Evolutionary conservation across 2,113 vertebrate genomes (phyloP), one percentile per base, ranked within the genome.

Genomic region (Nasalis larvatus): DNA sequence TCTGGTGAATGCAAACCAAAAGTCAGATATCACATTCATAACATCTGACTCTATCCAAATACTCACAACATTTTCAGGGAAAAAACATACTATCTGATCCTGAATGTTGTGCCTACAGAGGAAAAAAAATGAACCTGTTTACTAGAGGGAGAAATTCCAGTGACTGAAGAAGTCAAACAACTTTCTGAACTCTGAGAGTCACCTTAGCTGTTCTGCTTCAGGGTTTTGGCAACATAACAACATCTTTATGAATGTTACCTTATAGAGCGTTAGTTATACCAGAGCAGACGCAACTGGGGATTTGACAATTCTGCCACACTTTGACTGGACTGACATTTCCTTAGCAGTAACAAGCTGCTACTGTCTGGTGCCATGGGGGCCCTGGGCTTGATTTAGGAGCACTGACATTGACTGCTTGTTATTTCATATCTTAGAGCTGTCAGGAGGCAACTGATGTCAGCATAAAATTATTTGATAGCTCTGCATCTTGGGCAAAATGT

Each of bases 391-490:
- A 98, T 98, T 98, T 99, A 99, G 99, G 99, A 99, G 98, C 91
- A 98, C 99, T 99, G 99, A 99, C 99, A 99, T 97, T 97, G 99
- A 98, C 98, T 98, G 98, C 99, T 99, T 99, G 98, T 99, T 99
- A 99, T 99, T 99, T 99, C 90, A 94, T 99, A 95, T 99, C 99
- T 99, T 99, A 98, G 98, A 99, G 98, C 99, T 99, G 99, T 99
- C 99, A 99, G 91, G 92, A 99, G 96, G 98, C 98, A 98, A 98
- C 98, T 99, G 98, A 99, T 99, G 99, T 99, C 98, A 99, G 98
- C 98, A 98, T 98, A 99, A 99, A 99, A 99, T 99, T 99, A 99
- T 98, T 98, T 98, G 98, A 98, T 98, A 97, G 93, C 97, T 96
- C 95, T 98, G 98, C 97, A 98, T 98, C 98, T 97, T 86, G 94